Evolutionary conservation across 2,888 invertebrate genomes (phyloP).

Genomic region (Cremastinae sp.): DNA sequence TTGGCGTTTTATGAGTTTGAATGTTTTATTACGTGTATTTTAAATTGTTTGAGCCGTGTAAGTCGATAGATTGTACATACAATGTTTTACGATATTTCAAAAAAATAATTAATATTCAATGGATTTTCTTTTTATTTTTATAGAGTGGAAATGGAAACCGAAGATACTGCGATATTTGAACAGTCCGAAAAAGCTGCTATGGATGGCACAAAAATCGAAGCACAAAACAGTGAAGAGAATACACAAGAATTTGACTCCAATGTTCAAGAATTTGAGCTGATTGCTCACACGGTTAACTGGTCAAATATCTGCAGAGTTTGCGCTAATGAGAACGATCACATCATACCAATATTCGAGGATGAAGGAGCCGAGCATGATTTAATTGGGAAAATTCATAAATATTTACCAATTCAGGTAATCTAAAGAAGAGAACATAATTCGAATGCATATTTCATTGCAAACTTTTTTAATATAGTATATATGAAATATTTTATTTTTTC

Average conservation of each 20-base stretch:
- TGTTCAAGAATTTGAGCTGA: not conserved
- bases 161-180: not conserved
- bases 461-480: not conserved
- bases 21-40: no score
- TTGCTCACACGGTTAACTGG: slow-evolving; percentile 48
- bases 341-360: slow-evolving; percentile 84
- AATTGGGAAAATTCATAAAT: slow-evolving; percentile 83
- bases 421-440: not conserved
- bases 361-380: slow-evolving; percentile 84
- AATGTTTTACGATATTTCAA: no score
- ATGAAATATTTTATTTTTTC: slow-evolving; percentile 51
- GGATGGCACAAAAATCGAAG: not conserved
- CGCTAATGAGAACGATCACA: slow-evolving; percentile 81
- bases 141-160: slow-evolving; percentile 13
- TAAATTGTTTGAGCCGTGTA: no score
- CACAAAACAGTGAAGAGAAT: not conserved
- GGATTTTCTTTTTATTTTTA: not conserved
- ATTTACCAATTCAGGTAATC: slow-evolving; percentile 84
- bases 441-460: not conserved
- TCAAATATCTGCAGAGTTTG: slow-evolving; percentile 82
- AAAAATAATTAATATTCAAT: no score
- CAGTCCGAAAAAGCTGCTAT: not conserved
- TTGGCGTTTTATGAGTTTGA: no score
- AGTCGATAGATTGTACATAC: no score
- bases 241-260: not conserved